These are phyloP conservation scores for Drosophila punjabiensis DNA, from an alignment of 1,140 invertebrate species.

Conservation along the genomic window DNA sequence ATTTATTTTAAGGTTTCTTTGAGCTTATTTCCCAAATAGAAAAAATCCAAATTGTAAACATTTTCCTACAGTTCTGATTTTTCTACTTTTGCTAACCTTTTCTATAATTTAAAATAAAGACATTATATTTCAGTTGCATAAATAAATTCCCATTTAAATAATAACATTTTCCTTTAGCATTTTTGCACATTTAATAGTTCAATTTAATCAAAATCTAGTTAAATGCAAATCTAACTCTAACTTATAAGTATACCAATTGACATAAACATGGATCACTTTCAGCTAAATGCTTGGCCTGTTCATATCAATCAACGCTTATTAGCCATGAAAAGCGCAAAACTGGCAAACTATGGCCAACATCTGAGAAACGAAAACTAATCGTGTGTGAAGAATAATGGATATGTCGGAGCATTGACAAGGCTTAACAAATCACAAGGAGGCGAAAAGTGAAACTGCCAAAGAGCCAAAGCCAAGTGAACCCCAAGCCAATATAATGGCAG, in stretches of 20 bases:
- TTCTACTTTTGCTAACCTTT: neutral
- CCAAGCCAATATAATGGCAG: constrained; percentile 13
- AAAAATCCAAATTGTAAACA: neutral
- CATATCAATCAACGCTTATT: constrained; percentile 54
- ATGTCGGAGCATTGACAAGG: constrained; percentile 61
- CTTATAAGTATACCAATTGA: constrained; percentile 34
- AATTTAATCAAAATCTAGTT: constrained; percentile 1
- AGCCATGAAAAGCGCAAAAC: constrained; percentile 34
- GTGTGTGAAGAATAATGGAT: constrained; percentile 73
- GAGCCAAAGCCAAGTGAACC: constrained; percentile 56
- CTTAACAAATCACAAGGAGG: constrained; percentile 73
- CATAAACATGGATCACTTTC: constrained; percentile 48
- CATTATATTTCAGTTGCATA: too few species aligned
- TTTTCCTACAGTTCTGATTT: neutral
- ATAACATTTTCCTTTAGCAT: constrained; percentile 53
- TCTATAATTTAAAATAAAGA: neutral
- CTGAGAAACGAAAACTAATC: constrained; percentile 57
- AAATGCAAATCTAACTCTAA: constrained; percentile 17
- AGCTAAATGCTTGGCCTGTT: constrained; percentile 26
- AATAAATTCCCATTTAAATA: too few species aligned
- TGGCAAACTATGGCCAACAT: constrained; percentile 23
- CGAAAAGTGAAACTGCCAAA: constrained; percentile 64
- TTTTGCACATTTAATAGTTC: constrained; percentile 55
- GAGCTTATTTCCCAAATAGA: neutral
- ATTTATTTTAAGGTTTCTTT: neutral